Evolutionary conservation across 1,140 invertebrate genomes (phyloP).

Genomic region (Magallana gigas): DNA sequence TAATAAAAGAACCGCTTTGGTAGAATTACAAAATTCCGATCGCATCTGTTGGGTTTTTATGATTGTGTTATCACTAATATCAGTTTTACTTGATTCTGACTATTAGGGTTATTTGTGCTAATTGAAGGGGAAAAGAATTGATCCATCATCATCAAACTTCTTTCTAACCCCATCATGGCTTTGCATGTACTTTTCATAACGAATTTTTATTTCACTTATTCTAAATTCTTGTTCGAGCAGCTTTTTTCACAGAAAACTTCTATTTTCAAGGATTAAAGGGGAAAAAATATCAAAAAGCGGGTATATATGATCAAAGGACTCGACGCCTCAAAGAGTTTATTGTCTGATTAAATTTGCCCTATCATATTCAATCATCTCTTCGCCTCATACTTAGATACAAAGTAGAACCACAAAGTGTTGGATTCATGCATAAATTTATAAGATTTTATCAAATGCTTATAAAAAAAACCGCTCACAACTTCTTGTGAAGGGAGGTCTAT

Average conservation of each 20-base stretch:
- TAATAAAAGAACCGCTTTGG: slow-evolving; percentile 28
- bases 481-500: neutral
- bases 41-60: neutral
- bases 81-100: neutral
- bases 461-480: slow-evolving; percentile 1
- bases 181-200: neutral
- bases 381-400: neutral
- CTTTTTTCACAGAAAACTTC: neutral
- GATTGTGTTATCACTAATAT: slow-evolving; percentile 3
- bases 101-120: slow-evolving; percentile 5
- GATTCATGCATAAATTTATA: slow-evolving; percentile 23
- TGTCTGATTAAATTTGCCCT: slow-evolving; percentile 5
- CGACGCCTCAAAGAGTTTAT: slow-evolving; percentile 7
- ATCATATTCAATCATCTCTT: neutral
- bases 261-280: neutral
- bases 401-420: neutral
- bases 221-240: too few species aligned
- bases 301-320: slow-evolving; percentile 18
- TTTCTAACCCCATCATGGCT: neutral
- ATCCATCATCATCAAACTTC: neutral
- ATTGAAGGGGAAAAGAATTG: slow-evolving; percentile 9
- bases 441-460: slow-evolving; percentile 12
- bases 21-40: slow-evolving; percentile 7
- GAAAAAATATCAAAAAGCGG: neutral
- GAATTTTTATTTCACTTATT: too few species aligned